A percentile compares a stretch with the other conserved stretches of the same genome.
Conservation (phyloP, 2,797 vertebrate species). For the Anomalospiza imberbis region DNA sequence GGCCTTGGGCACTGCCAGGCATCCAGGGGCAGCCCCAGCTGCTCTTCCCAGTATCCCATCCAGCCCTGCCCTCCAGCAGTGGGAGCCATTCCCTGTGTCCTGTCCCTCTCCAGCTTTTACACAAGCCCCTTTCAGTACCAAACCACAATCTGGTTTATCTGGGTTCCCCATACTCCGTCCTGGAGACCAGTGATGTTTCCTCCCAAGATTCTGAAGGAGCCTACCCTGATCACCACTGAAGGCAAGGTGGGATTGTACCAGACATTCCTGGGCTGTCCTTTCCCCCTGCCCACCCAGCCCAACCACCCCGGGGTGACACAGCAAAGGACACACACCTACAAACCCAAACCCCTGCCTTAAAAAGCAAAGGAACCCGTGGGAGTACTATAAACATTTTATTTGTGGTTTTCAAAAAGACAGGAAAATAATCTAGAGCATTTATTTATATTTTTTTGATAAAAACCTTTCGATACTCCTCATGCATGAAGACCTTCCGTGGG, state of each 20-base stretch:
- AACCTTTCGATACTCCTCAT: conserved; percentile 75
- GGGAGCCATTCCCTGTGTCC: accelerated
- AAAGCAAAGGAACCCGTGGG: neutral
- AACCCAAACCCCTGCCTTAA: neutral
- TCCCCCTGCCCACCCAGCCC: neutral
- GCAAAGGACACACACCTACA: neutral
- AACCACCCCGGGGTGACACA: accelerated
- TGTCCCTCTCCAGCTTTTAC: neutral
- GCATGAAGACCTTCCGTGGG: conserved; percentile 47
- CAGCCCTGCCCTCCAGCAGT: neutral
- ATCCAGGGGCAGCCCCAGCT: neutral
- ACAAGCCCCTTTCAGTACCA: neutral
- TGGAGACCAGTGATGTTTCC: neutral
- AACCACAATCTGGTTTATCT: neutral
- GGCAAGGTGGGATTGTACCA: neutral
- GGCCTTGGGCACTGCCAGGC: neutral
- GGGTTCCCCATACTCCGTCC: accelerated
- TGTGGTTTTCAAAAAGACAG: conserved; percentile 74
- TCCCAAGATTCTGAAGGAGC: neutral
- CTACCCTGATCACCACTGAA: accelerated
- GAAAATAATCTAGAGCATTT: conserved; percentile 80
- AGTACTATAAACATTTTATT: conserved; percentile 77
- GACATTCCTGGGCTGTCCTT: neutral
- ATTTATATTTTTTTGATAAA: conserved; percentile 77
- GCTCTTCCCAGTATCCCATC: neutral